Evolutionary conservation across 2,888 invertebrate species (phyloP), one percentile per base, ranked within the genome.

Genomic region (Reticulitermes lucifugus): DNA sequence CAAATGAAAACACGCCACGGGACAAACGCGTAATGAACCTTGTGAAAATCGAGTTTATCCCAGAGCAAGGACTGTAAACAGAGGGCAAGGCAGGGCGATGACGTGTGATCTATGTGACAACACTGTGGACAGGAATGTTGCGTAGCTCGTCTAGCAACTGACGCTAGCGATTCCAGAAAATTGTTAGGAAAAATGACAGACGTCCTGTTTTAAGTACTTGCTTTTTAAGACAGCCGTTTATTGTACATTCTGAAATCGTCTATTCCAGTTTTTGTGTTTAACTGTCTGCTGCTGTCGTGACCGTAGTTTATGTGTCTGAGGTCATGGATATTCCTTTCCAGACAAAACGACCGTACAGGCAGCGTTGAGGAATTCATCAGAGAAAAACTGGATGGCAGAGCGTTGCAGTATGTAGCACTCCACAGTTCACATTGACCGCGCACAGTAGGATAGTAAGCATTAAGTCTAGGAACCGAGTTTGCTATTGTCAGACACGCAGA

Each of bases 241-340:
- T 77, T 77, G 43, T 77, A 77, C 77, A 77, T 77, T 77, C 77
- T 77, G 51, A 77, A 77, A 77, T 77, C 21, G 77, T 77, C 77
- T 77, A 77, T 46, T 43, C 77, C 77, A 77, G 43, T 77, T 77
- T 77, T 35, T 75, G 21, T 46, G 10, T 46, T 46, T 46, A 46
- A 77, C 14, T 77, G 77, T 77, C 77, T 77, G 41, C 22, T 77
- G 77, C 21, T 46, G 51, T 46, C 75, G 51, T 46, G 46, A 46
- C 46, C 46, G 77, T 77, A 77, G 18, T 77, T 46, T 77, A 41
- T 77, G 43, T 43, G 46, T n/a, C 77, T 77, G 41, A 77, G 77
- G 77, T 77, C 77, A 77, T 77, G 46, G 77, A 77, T 77, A 77
- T 77, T 46, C 77, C 77, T 77, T 77, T 77, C 77, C 7, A 77